Conservation (phyloP, 2,888 invertebrate species). For the Coenonympha arcania region DNA sequence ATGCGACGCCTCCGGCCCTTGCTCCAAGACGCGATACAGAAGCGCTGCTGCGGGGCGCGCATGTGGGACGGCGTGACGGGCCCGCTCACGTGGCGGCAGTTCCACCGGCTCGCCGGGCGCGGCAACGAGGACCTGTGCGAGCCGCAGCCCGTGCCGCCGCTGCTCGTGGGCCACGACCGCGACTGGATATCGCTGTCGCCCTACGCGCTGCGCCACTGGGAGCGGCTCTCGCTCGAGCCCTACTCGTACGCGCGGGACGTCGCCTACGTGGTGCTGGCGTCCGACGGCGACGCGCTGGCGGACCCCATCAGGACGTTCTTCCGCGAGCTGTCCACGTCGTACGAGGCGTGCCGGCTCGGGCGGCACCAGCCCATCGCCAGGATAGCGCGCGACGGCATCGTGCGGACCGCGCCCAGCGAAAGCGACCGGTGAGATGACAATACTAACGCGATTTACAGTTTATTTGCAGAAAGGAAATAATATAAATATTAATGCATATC, state of each 20-base stretch:
- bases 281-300: constrained; percentile 89
- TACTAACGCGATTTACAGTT: no score
- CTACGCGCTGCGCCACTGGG: constrained; percentile 95
- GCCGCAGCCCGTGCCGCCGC: constrained; percentile 95
- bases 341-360: constrained; percentile 96
- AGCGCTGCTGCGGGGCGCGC: constrained; percentile 88
- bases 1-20: constrained; percentile 93
- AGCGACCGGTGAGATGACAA: constrained; percentile 31
- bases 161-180: constrained; percentile 94
- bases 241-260: constrained; percentile 96
- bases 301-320: constrained; percentile 89
- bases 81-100: constrained; percentile 98
- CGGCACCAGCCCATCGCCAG: constrained; percentile 92
- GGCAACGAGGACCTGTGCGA: constrained; percentile 97
- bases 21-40: constrained; percentile 96
- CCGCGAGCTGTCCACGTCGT: constrained; percentile 92
- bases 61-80: constrained; percentile 98
- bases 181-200: constrained; percentile 97
- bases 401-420: constrained; percentile 77
- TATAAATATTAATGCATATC: no score
- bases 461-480: no score
- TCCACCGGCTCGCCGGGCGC: constrained; percentile 94
- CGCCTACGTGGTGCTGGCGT: constrained; percentile 94
- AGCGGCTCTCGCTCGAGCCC: constrained; percentile 96
- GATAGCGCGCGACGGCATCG: constrained; percentile 87